Evolutionary conservation across 2,797 vertebrate species (phyloP).

Genomic region (Poliocrania exsul): DNA sequence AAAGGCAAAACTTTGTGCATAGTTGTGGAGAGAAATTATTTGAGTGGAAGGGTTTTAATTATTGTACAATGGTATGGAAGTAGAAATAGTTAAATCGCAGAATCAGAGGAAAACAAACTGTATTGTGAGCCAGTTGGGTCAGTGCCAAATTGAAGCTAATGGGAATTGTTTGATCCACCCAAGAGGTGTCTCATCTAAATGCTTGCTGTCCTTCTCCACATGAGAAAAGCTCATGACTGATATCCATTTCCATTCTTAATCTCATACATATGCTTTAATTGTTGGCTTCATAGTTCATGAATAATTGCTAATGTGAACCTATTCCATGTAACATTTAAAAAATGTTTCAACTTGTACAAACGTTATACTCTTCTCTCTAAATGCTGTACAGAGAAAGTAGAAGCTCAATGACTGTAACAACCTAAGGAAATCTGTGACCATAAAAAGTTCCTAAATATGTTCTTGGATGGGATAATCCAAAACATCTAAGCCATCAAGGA

Average conservation of each 20-base stretch:
- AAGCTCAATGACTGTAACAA: neutral
- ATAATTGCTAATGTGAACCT: neutral
- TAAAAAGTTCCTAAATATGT: neutral
- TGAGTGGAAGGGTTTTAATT: fast-evolving
- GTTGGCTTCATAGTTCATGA: neutral
- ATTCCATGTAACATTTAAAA: neutral
- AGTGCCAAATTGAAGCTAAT: neutral
- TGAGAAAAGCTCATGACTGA: neutral
- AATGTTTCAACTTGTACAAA: neutral
- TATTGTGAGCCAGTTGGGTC: neutral
- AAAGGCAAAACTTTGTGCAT: neutral
- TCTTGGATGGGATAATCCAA: neutral
- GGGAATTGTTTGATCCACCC: neutral
- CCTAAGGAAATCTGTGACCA: neutral
- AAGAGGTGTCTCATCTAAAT: neutral
- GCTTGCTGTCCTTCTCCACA: neutral
- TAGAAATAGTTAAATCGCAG: neutral
- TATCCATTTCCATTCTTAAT: neutral
- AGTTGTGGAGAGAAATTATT: neutral
- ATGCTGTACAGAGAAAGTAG: neutral
- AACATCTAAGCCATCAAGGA: neutral
- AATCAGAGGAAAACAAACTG: neutral
- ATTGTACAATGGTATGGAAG: neutral
- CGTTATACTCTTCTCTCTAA: neutral
- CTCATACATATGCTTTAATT: neutral